Evolutionary conservation across 1,140 invertebrate genomes (phyloP).

Genomic region (Caenorhabditis latens): DNA sequence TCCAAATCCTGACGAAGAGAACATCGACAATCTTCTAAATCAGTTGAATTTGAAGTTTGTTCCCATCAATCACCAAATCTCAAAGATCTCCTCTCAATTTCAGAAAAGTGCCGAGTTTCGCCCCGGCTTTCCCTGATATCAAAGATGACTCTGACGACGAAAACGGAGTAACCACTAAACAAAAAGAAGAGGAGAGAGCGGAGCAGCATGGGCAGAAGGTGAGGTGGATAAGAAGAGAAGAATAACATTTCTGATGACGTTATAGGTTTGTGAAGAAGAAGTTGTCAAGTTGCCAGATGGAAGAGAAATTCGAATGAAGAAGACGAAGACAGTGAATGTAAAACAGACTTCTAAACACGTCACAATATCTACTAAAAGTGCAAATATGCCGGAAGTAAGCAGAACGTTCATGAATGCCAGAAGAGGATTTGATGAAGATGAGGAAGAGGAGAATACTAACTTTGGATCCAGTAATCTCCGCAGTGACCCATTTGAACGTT

Average conservation of each 20-base stretch:
- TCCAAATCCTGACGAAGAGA: constrained; percentile 22
- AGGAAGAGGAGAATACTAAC: constrained; percentile 57
- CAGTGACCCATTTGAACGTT: constrained; percentile 23
- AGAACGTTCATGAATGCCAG: constrained; percentile 58
- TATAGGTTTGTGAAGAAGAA: constrained; percentile 68
- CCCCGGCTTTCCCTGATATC: constrained; percentile 65
- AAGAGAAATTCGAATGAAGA: constrained; percentile 66
- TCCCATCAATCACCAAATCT: not conserved
- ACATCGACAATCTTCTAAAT: constrained; percentile 65
- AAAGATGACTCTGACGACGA: constrained; percentile 69
- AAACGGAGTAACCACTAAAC: constrained; percentile 64
- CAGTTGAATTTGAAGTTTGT: constrained; percentile 66
- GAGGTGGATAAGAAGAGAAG: not conserved
- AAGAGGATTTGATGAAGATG: constrained; percentile 58
- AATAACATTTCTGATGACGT: not conserved
- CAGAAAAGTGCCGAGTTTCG: constrained; percentile 69
- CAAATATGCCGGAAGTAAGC: constrained; percentile 50
- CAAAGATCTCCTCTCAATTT: constrained; percentile 37
- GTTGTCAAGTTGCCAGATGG: constrained; percentile 68
- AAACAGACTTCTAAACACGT: constrained; percentile 66
- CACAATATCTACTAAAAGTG: constrained; percentile 57
- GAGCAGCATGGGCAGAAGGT: constrained; percentile 69
- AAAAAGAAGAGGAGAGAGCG: constrained; percentile 67
- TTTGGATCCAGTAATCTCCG: constrained; percentile 34
- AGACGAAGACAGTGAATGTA: constrained; percentile 69